Conservation (phyloP, 2,888 invertebrate genomes). For the Drosophila phalerata region DNA sequence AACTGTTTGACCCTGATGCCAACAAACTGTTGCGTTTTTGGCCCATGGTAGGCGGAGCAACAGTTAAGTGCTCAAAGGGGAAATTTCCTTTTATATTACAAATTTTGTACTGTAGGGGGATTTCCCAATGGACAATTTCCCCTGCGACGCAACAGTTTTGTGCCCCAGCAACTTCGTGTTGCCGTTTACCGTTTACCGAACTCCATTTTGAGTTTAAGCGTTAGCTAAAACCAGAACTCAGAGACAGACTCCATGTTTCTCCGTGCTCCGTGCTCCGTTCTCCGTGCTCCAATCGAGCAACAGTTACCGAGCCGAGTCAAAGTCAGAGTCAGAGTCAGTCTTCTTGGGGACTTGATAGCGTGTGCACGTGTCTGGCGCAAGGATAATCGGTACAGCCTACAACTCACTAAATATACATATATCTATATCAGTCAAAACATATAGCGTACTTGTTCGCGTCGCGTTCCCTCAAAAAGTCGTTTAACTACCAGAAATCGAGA, state of each 20-base stretch:
- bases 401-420: constrained; percentile 3
- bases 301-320: not conserved
- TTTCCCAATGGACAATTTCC: constrained; percentile 45
- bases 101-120: constrained; percentile 10
- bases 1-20: constrained; percentile 68
- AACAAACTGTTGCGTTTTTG: constrained; percentile 74
- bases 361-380: constrained; percentile 59
- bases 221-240: constrained; percentile 20
- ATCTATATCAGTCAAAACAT: constrained; percentile 12
- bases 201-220: constrained; percentile 61
- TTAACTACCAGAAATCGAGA: not conserved
- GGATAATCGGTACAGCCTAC: constrained; percentile 13
- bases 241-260: constrained; percentile 5
- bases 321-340: constrained; percentile 46
- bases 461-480: constrained; percentile 8
- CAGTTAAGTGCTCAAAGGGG: constrained; percentile 42
- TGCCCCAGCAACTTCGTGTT: constrained; percentile 56
- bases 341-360: constrained; percentile 78
- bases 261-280: constrained; percentile 6
- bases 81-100: constrained; percentile 34
- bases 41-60: constrained; percentile 36
- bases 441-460: constrained; percentile 20
- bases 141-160: constrained; percentile 57
- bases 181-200: constrained; percentile 34
- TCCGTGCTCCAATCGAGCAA: constrained; percentile 26